Percentiles rank a stretch among this genome's conserved stretches.
Conservation (phyloP, 2,888 invertebrate species). For the Meandrusa payeni region DNA sequence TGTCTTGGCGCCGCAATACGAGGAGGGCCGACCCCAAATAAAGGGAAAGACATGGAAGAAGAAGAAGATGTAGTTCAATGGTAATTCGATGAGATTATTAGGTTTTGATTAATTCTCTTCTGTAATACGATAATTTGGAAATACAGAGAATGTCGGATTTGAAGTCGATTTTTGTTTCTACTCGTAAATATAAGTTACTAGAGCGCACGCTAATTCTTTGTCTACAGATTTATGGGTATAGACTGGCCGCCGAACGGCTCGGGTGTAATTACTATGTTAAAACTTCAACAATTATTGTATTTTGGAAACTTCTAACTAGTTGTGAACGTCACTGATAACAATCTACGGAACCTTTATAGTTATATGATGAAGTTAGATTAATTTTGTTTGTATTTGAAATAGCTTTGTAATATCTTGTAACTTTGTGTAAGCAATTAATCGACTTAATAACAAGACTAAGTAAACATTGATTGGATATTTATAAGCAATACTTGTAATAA, state of each 20-base stretch:
- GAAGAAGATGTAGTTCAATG: too few species aligned
- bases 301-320: constrained; percentile 5
- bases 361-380: constrained; percentile 6
- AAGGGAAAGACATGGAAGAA: too few species aligned
- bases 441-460: constrained; percentile 1
- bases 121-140: too few species aligned
- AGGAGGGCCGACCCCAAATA: too few species aligned
- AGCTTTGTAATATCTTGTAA: constrained; percentile 8
- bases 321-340: constrained; percentile 2
- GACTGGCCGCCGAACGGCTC: neutral
- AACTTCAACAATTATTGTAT: neutral
- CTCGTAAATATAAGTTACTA: too few species aligned
- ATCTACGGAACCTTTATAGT: constrained; percentile 3
- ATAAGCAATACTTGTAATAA: neutral
- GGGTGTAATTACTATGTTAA: neutral
- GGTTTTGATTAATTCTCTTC: too few species aligned
- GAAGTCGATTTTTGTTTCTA: too few species aligned
- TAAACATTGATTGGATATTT: neutral
- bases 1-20: too few species aligned
- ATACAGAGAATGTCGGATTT: too few species aligned
- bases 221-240: too few species aligned
- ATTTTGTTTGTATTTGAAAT: constrained; percentile 6
- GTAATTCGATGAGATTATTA: too few species aligned
- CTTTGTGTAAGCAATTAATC: constrained; percentile 6
- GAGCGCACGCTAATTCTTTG: too few species aligned